Evolutionary conservation across 2,797 vertebrate genomes (phyloP).

Genomic region (Sebastes goodei): DNA sequence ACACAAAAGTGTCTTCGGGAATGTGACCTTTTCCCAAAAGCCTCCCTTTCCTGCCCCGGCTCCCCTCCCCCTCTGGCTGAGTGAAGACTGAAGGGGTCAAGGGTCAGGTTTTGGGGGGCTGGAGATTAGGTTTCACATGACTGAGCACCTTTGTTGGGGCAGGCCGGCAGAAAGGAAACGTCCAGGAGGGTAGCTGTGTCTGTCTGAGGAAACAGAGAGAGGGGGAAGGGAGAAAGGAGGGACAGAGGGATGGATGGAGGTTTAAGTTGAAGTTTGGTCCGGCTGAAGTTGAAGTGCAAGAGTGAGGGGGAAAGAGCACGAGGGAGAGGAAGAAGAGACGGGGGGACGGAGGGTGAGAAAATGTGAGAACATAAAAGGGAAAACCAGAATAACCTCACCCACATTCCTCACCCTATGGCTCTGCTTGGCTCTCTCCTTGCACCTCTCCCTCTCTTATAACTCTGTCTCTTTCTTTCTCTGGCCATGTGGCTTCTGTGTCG

Average conservation of each 20-base stretch:
- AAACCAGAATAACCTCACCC: slow-evolving; percentile 52
- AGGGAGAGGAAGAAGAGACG: slow-evolving; percentile 7
- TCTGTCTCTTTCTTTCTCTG: slow-evolving; percentile 5
- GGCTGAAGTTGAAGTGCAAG: slow-evolving; percentile 68
- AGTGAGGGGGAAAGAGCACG: slow-evolving; percentile 4
- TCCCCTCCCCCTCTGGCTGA: slow-evolving; percentile 82
- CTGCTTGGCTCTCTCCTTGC: slow-evolving; percentile 16
- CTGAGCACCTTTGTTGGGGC: slow-evolving; percentile 87
- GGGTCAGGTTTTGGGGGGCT: slow-evolving; percentile 84
- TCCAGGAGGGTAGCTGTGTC: slow-evolving; percentile 85
- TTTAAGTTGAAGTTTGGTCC: slow-evolving; percentile 56
- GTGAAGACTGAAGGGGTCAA: slow-evolving; percentile 84
- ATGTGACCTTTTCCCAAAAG: slow-evolving; percentile 84
- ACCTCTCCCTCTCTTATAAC: slow-evolving; percentile 36
- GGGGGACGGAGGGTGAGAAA: slow-evolving; percentile 14
- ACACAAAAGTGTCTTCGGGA: slow-evolving; percentile 80
- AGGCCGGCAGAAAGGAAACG: slow-evolving; percentile 83
- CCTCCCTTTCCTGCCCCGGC: slow-evolving; percentile 81
- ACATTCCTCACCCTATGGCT: slow-evolving; percentile 43
- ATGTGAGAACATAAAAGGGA: slow-evolving; percentile 44
- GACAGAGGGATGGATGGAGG: slow-evolving; percentile 59
- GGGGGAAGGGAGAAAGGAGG: neutral
- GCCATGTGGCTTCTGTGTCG: slow-evolving; percentile 68
- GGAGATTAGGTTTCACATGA: slow-evolving; percentile 88
- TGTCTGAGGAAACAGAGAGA: slow-evolving; percentile 71